Base-by-base conservation (phyloP, 2,888 invertebrate species). In the Anticlea derivata region DNA sequence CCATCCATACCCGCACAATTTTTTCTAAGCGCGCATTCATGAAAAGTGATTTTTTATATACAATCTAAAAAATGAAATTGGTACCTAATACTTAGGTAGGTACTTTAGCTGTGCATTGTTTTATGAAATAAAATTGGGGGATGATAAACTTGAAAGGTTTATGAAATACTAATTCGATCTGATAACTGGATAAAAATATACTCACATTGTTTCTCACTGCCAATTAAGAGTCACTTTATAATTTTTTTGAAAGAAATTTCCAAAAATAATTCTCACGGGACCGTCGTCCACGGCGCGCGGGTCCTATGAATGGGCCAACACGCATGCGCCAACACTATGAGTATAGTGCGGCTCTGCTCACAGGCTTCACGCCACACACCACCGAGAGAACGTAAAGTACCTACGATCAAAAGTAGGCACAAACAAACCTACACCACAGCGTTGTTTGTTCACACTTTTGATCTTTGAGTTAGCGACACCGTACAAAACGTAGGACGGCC, bases 381-480 rank as follows among this genome's bases (percentile, higher is more conserved):
- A 45, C 37, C 26, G 45, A 27, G 10, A 45, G 35, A 26, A 31
- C n/a, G 38, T 13, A 27, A 38, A 26, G 38, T 38, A 33, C 13
- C 5, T 13, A 3, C 17, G 17, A 17, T 4, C 17, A 17, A 3
- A 17, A 17, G 8, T 46, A 43, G 33, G 38, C 40, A 55, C 2
- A 31, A 27, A 33, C 38, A 3, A 17, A 46, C 49, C 34, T 49
- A 38, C 30, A 39, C 48, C 49, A 50, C 46, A 49, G 48, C 47
- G 26, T 47, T 59, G 38, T 59, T 54, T 56, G 49, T 54, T 59
- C 54, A 44, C 59, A 56, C 56, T 55, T 45, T 22, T 17, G 30
- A 24, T 22, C 8, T 35, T 26, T 27, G n/a, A n/a, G n/a, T 12
- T 1, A 26, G n/a, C 24, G 31, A 17, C 13, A 33, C 33, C 24